Evolutionary conservation across 30 jellyfish, hydroid and myxozoan species (phyloP), one percentile per base, ranked within the genome.

Genomic region (Chironex yamaguchii): DNA sequence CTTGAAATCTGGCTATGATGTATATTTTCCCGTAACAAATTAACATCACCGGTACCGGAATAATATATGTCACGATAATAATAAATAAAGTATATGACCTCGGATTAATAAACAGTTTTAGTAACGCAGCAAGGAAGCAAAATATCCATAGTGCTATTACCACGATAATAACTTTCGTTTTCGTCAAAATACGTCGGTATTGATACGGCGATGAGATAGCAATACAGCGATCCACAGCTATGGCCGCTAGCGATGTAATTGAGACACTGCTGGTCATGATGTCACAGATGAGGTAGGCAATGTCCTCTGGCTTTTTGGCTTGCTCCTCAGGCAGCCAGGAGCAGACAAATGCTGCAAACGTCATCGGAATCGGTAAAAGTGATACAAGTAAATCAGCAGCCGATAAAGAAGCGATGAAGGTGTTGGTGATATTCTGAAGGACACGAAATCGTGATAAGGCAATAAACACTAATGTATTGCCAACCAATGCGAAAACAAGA

Each of bases 291-390:
- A 13, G 11, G 22, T 58, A 58, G 9, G 31, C 73, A 58, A 58
- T 58, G 26, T 58, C 73, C 20, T 32, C 20, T 0, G 24, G 21
- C 58, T 17, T 42, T 6, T 17, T 17, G 9, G 23, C 91, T 14
- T 67, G 85, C 13, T 20, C 52, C 9, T 71, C 36, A 36, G 91
- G 92, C 49, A 89, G 82, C 85, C 76, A 75, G 28, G 34, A 25
- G 76, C 98, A 92, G 4, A 87, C 73, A 69, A 67, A 85, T 12
- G 80, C 76, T 2, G 90, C 97, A 52, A 92, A 92, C 2, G 98
- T 71, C 64, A 76, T 65, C 13, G 92, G 12, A 4, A 58, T 11
- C 6, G 95, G 95, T 21, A 84, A 21, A 30, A 79, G 49, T 2
- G 79, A 85, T 50, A 84, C 78, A 2, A 84, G 89, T 27, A 84